phyloP scores from a whole-genome alignment of 2,888 invertebrate species.

The Tromatobia lineatoria region DNA sequence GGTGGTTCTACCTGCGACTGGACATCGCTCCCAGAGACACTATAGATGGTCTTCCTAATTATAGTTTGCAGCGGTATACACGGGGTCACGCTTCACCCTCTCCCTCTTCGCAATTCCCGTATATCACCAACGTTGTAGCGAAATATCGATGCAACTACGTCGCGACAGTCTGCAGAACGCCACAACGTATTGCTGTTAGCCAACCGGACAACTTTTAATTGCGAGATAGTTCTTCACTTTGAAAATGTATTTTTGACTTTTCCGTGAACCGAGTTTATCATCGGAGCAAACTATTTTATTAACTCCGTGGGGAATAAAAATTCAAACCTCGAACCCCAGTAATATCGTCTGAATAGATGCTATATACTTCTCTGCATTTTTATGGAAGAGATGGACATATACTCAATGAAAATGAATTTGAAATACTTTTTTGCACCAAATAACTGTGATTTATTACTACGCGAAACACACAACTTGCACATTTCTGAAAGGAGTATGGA shows the following conservation, averaged over 20 bases:
- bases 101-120: conserved; percentile 51
- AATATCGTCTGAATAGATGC: not conserved
- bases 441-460: too few species aligned
- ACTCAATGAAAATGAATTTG: too few species aligned
- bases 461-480: too few species aligned
- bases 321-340: not conserved
- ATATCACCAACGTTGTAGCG: conserved; percentile 44
- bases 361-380: not conserved
- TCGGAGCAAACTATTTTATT: not conserved
- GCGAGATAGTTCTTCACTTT: not conserved
- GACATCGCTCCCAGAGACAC: conserved; percentile 68
- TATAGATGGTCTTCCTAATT: conserved; percentile 67
- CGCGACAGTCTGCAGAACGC: not conserved
- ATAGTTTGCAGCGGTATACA: conserved; percentile 71
- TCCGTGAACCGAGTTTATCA: not conserved
- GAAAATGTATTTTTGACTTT: not conserved
- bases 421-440: too few species aligned
- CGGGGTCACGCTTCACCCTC: conserved; percentile 31
- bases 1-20: conserved; percentile 65
- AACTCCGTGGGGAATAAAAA: too few species aligned
- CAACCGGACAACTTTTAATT: conserved; percentile 21
- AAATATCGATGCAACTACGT: conserved; percentile 9
- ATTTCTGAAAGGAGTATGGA: too few species aligned
- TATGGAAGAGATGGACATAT: too few species aligned
- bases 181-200: not conserved